These are phyloP conservation scores for Lophura nycthemera DNA, from an alignment of 2,113 vertebrate species.

Conservation along the genomic window DNA sequence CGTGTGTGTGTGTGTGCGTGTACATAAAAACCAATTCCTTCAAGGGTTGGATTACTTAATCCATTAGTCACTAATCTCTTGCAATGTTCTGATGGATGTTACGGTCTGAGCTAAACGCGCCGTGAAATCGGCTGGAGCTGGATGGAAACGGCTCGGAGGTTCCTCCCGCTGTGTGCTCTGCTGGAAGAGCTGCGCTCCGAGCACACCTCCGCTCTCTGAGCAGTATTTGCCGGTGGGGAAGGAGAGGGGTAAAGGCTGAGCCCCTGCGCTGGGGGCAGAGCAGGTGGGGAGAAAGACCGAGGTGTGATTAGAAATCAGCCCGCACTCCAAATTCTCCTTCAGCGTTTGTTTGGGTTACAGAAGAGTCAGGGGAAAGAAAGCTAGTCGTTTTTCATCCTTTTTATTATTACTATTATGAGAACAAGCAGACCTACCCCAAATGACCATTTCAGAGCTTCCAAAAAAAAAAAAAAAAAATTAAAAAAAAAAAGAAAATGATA, in stretches of 20 bases:
- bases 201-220: neutral
- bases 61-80: slow-evolving; percentile 69
- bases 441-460: neutral
- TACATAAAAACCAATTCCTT: slow-evolving; percentile 65
- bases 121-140: slow-evolving; percentile 54
- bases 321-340: neutral
- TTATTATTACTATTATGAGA: neutral
- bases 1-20: neutral
- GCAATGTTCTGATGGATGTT: slow-evolving; percentile 54
- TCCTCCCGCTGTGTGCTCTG: neutral
- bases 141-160: slow-evolving; percentile 1
- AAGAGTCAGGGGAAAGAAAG: neutral
- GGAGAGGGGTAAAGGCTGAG: neutral
- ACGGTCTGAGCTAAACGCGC: slow-evolving; percentile 53
- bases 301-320: neutral
- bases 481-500: neutral
- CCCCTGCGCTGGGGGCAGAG: neutral
- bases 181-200: slow-evolving; percentile 14
- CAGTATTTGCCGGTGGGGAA: neutral
- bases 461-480: neutral
- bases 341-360: neutral
- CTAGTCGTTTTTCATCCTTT: neutral
- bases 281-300: neutral
- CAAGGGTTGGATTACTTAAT: slow-evolving; percentile 67
- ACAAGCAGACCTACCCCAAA: neutral